These are phyloP conservation scores for Siniperca obscura DNA, from an alignment of 2,797 vertebrate genomes.

Conservation along the genomic window DNA sequence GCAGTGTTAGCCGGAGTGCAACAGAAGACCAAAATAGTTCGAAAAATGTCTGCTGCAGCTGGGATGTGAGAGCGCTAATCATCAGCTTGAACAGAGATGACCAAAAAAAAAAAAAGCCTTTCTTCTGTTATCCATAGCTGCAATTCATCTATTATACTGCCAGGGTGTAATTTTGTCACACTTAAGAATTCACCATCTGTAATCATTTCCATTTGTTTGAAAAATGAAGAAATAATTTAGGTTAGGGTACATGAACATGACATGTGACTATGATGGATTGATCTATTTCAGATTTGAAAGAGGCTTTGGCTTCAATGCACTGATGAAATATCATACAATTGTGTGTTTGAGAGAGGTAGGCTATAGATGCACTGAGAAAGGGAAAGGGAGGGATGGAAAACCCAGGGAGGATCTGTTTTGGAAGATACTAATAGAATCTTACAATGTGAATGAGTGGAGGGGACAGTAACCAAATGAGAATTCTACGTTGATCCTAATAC, in stretches of 20 bases:
- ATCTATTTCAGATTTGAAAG: constrained; percentile 43
- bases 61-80: constrained; percentile 38
- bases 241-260: constrained; percentile 34
- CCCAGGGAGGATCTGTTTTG: constrained; percentile 46
- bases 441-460: constrained; percentile 65
- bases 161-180: constrained; percentile 56
- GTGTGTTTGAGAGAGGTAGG: constrained; percentile 18
- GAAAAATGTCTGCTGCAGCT: constrained; percentile 18
- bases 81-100: constrained; percentile 44
- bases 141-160: constrained; percentile 53
- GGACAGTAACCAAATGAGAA: constrained; percentile 72
- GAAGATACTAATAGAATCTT: constrained; percentile 72
- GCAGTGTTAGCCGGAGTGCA: background rate
- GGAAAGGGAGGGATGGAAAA: constrained; percentile 23
- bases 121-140: constrained; percentile 36
- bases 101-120: constrained; percentile 24
- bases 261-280: constrained; percentile 41
- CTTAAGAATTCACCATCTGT: constrained; percentile 54
- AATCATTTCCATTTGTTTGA: constrained; percentile 61
- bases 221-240: constrained; percentile 54
- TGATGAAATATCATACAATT: constrained; percentile 35
- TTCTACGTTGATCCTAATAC: constrained; percentile 74
- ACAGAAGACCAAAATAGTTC: background rate
- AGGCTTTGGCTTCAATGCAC: constrained; percentile 17
- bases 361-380: background rate